Evolutionary conservation across 1,140 invertebrate species (phyloP).

Genomic region (Danaus melanippus): DNA sequence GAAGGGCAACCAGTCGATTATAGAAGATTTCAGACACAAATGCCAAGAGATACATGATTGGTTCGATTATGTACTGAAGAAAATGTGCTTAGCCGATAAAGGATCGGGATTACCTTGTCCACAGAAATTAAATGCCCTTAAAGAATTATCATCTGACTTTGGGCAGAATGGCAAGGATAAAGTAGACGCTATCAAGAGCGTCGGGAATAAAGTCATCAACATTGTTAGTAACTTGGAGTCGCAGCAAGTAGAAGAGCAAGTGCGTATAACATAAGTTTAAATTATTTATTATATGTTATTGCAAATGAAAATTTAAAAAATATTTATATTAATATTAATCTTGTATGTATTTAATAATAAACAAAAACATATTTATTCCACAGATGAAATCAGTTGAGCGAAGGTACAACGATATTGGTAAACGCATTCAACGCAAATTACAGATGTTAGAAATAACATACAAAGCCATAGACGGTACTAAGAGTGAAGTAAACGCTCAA

Average conservation of each 20-base stretch:
- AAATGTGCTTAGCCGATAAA: slow-evolving; percentile 86
- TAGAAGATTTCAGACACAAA: slow-evolving; percentile 84
- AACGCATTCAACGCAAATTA: slow-evolving; percentile 86
- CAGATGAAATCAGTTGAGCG: slow-evolving; percentile 86
- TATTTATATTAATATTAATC: neutral
- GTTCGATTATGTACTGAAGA: slow-evolving; percentile 85
- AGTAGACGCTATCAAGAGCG: slow-evolving; percentile 77
- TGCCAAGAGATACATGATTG: slow-evolving; percentile 83
- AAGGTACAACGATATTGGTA: slow-evolving; percentile 85
- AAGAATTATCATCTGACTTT: slow-evolving; percentile 76
- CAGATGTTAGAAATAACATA: slow-evolving; percentile 85
- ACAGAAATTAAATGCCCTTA: slow-evolving; percentile 82
- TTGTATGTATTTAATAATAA: slow-evolving; percentile 12
- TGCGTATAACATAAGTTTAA: slow-evolving; percentile 34
- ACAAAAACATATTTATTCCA: slow-evolving; percentile 28
- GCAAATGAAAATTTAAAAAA: no score
- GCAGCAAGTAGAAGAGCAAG: slow-evolving; percentile 92
- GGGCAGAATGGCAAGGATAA: slow-evolving; percentile 78
- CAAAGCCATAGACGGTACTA: slow-evolving; percentile 84
- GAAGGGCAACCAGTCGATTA: slow-evolving; percentile 81
- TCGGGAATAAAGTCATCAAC: slow-evolving; percentile 81
- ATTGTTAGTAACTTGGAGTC: slow-evolving; percentile 89
- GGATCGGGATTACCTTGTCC: slow-evolving; percentile 85
- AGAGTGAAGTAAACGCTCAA: slow-evolving; percentile 81
- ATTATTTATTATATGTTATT: slow-evolving; percentile 7